Evolutionary conservation across 2,797 vertebrate genomes (phyloP), one percentile per base, ranked within the genome.

Genomic region (Falco biarmicus): DNA sequence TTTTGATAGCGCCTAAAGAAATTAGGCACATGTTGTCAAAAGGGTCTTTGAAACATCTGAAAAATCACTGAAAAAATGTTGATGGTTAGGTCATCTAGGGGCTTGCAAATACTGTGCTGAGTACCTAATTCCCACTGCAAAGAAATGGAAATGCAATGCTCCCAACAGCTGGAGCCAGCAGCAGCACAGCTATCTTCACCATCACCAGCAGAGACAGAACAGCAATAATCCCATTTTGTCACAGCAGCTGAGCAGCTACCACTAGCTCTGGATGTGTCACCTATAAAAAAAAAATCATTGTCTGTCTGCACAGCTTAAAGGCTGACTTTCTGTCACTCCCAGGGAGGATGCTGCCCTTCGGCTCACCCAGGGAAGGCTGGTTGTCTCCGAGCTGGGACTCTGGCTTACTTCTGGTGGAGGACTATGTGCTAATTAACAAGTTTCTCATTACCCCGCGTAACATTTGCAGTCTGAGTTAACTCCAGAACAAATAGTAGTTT

Each of bases 391-490:
- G 83, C 85, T 31, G 80, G n/a, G 73, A 75, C 53, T 41, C 69
- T 19, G 37, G 13, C 69, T 43, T 45, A 3, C 26, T 41, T 7
- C 76, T 71, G 56, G 28, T 3, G 88, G 43, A n/a, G 81, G 39
- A 37, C 77, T 39, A 2, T 1, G 7, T 2, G 47, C 2, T 34
- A 12, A 5, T 41, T 26, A 34, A 8, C 45, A 0, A 24, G 25
- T 32, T 50, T 75, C 81, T 53, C 31, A 0, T 8, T 41, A 5
- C 10, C 51, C 56, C 2, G 0, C 0, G 0, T 10, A 6, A 24
- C 3, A n/a, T 66, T 24, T 39, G 75, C 48, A 20, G 19, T 21
- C 63, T 0, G 1, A 34, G 68, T 61, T 54, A 75, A 53, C 45
- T 51, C 57, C 79, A 50, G 53, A 75, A 63, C 81, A 50, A 70